Conservation (phyloP, 2,888 invertebrate genomes). For the Ormyrus thymus region DNA sequence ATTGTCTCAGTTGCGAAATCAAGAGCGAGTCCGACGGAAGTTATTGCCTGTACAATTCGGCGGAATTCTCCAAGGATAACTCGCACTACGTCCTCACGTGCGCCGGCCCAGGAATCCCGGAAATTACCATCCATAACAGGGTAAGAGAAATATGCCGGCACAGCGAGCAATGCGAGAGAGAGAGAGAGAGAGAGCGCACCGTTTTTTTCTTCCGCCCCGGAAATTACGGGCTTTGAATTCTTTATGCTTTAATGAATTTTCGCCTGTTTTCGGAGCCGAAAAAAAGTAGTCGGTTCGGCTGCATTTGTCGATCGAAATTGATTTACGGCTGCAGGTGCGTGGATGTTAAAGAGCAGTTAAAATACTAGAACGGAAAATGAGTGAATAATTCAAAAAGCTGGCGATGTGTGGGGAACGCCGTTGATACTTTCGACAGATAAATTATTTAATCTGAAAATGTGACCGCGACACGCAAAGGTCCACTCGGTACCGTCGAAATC, state of each 20-base stretch:
- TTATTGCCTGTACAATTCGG: conserved; percentile 82
- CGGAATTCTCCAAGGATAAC: conserved; percentile 81
- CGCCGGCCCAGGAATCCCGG: conserved; percentile 89
- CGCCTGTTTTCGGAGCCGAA: background rate
- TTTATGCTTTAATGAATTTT: conserved; percentile 22
- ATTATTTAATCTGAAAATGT: too few species aligned
- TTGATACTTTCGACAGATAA: too few species aligned
- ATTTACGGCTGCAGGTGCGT: too few species aligned
- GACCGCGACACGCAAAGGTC: too few species aligned
- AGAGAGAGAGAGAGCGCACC: background rate
- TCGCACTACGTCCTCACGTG: conserved; percentile 86
- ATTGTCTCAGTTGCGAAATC: conserved; percentile 87
- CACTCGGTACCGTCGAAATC: too few species aligned
- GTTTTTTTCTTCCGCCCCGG: background rate
- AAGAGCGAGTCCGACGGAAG: conserved; percentile 76
- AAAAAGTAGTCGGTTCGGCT: too few species aligned
- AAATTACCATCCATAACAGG: conserved; percentile 79
- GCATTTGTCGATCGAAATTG: too few species aligned
- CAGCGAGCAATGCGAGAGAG: background rate
- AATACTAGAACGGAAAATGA: too few species aligned
- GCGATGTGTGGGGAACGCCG: too few species aligned
- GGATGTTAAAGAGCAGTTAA: too few species aligned
- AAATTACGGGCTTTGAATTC: conserved; percentile 31
- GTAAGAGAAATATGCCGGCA: conserved; percentile 71
- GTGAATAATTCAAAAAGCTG: too few species aligned